Conservation (phyloP, 2,888 invertebrate genomes). For the Strigamia crassipes region DNA sequence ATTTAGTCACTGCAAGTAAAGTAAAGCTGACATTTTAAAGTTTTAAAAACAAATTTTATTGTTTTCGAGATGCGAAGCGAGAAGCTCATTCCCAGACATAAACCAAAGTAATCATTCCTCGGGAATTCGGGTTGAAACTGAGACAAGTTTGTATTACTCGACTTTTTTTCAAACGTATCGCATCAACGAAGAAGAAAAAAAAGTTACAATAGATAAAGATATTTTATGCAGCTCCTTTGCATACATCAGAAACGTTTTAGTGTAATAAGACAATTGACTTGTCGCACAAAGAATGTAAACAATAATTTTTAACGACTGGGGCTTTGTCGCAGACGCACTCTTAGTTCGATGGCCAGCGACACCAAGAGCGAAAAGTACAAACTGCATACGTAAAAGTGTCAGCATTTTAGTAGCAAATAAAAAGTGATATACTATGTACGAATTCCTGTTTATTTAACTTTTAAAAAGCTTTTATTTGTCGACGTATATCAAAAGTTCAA, state of each 20-base stretch:
- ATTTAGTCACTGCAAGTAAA: too few relatives aligned
- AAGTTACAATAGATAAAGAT: not conserved
- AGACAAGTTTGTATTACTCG: too few relatives aligned
- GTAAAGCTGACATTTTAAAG: too few relatives aligned
- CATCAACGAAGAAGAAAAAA: not conserved
- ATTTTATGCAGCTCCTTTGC: not conserved
- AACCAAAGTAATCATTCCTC: too few relatives aligned
- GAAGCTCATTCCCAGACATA: too few relatives aligned
- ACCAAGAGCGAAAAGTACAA: not conserved
- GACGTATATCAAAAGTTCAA: not conserved
- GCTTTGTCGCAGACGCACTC: not conserved
- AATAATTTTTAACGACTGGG: not conserved
- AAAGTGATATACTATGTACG: not conserved
- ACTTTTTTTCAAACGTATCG: too few relatives aligned
- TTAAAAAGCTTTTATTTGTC: not conserved
- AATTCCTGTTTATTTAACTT: not conserved
- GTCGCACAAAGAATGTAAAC: not conserved
- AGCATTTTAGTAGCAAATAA: not conserved
- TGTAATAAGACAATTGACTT: not conserved
- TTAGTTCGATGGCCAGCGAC: not conserved
- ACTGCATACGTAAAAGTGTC: not conserved
- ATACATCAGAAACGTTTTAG: not conserved
- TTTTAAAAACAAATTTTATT: too few relatives aligned
- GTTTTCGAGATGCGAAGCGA: too few relatives aligned
- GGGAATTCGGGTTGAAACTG: too few relatives aligned